A percentile compares a stretch with the other conserved stretches of the same genome.
Evolutionary conservation across 2,888 invertebrate genomes (phyloP).

Genomic region (Calephelis perditalis): DNA sequence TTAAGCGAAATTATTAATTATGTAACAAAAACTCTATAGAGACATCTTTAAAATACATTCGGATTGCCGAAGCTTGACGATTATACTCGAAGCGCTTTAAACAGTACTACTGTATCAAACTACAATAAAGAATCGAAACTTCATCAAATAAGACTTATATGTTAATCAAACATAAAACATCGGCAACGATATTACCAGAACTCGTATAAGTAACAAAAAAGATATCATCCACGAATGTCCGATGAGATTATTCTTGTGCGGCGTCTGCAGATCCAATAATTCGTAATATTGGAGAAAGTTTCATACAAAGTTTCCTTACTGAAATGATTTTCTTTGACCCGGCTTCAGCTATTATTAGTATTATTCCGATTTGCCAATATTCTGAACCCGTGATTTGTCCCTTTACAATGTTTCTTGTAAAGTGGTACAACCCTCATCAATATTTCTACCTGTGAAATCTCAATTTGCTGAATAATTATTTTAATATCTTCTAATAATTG

Average conservation of each 20-base stretch:
- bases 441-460: constrained; percentile 12
- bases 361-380: constrained; percentile 55
- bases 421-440: constrained; percentile 16
- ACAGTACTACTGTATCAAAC: constrained; percentile 18
- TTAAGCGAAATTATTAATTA: no score
- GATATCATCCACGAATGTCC: constrained; percentile 53
- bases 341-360: constrained; percentile 54
- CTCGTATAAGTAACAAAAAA: constrained; percentile 41
- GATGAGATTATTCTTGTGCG: constrained; percentile 48
- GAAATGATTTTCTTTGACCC: constrained; percentile 64
- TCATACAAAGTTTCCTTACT: constrained; percentile 51
- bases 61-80: no score
- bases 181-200: constrained; percentile 34
- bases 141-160: constrained; percentile 29
- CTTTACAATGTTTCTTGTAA: constrained; percentile 15
- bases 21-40: no score
- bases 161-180: constrained; percentile 36
- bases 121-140: constrained; percentile 24
- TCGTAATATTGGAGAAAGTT: constrained; percentile 70
- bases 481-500: no score
- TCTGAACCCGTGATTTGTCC: constrained; percentile 30
- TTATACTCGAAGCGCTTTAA: no score
- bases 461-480: not conserved
- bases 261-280: constrained; percentile 66
- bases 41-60: no score